phyloP scores from a whole-genome alignment of 2,888 invertebrate genomes.

The Lepas anatifera region DNA sequence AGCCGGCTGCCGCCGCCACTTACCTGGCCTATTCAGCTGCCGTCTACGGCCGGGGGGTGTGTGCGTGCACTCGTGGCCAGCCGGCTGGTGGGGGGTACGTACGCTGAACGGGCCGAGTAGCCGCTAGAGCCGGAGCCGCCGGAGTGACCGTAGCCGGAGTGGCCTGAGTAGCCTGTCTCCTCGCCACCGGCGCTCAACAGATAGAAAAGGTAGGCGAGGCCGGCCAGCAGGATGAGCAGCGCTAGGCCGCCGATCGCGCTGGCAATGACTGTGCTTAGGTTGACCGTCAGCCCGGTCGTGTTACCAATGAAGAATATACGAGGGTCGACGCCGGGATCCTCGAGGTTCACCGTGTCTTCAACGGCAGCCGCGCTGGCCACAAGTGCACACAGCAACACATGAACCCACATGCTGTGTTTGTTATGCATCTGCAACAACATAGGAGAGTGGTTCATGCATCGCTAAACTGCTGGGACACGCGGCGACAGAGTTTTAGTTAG shows the following conservation, averaged over 20 bases:
- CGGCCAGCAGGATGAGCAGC: conserved; percentile 20
- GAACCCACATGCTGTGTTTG: conserved; percentile 9
- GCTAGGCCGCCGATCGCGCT: not conserved
- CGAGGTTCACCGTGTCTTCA: not conserved
- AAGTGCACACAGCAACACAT: conserved; percentile 9
- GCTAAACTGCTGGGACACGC: too few relatives aligned
- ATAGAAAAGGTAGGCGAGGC: conserved; percentile 24
- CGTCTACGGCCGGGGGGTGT: not conserved
- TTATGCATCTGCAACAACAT: conserved; percentile 13
- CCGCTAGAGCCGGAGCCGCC: conserved; percentile 21
- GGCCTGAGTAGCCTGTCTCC: conserved; percentile 17
- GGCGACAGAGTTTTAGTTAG: too few relatives aligned
- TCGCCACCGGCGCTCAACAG: conserved; percentile 24
- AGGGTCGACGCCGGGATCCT: not conserved
- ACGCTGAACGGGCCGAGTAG: conserved; percentile 14
- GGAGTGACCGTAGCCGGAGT: conserved; percentile 18
- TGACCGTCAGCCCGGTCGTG: conserved; percentile 2
- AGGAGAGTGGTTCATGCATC: too few relatives aligned
- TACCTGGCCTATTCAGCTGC: not conserved
- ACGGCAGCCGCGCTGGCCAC: not conserved
- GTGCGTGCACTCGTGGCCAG: conserved; percentile 6
- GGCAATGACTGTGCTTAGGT: not conserved
- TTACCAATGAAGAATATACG: conserved; percentile 12
- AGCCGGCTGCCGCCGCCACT: not conserved
- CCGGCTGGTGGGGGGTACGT: not conserved